Conservation (phyloP, 2,888 invertebrate species). For the Agrochola lota region DNA sequence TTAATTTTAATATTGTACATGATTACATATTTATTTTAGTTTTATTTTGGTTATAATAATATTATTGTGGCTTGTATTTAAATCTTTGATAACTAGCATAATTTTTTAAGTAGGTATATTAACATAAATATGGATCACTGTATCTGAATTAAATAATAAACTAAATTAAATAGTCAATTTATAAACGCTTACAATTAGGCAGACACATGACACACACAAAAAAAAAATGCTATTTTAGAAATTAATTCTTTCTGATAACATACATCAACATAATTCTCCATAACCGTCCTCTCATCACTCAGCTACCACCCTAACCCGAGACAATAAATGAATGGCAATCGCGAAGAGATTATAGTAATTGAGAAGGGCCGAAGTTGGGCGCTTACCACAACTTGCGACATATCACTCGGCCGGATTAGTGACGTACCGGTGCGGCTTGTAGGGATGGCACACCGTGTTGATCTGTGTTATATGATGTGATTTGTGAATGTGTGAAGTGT, state of each 20-base stretch:
- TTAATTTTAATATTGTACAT: no score
- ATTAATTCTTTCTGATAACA: not conserved
- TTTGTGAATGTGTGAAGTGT: constrained; percentile 7
- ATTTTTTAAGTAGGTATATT: no score
- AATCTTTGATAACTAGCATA: no score
- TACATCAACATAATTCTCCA: not conserved
- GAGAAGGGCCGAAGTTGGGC: constrained; percentile 79
- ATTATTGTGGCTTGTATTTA: no score
- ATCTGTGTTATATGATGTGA: constrained; percentile 22
- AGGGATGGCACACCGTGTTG: constrained; percentile 8
- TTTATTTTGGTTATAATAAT: no score
- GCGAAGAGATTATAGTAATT: constrained; percentile 85
- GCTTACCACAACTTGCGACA: constrained; percentile 71
- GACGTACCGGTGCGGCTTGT: constrained; percentile 29
- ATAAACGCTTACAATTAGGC: no score
- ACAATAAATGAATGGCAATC: constrained; percentile 88
- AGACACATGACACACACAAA: no score
- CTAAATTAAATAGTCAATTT: no score
- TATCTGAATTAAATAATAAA: no score
- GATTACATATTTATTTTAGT: no score
- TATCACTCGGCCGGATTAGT: constrained; percentile 47
- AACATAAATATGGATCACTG: no score
- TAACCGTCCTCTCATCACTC: constrained; percentile 24
- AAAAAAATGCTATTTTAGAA: no score
- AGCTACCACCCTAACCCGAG: constrained; percentile 38